These are phyloP conservation scores for Patella depressa DNA, from an alignment of 2,888 invertebrate species.

Conservation along the genomic window DNA sequence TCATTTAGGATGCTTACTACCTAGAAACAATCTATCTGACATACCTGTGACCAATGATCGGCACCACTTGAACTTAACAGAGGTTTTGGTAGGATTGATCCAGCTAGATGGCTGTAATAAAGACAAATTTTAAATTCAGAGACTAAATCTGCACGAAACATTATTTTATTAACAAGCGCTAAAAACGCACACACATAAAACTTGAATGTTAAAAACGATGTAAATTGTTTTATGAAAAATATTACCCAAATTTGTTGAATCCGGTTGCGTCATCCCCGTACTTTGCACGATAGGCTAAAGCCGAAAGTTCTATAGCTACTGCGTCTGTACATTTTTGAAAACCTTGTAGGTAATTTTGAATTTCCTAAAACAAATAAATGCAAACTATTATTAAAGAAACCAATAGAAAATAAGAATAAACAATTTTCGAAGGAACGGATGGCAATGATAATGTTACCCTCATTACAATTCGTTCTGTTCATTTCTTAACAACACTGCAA, in stretches of 20 bases:
- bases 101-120: neutral
- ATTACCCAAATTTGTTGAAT: constrained; percentile 46
- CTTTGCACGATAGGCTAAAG: constrained; percentile 50
- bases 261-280: constrained; percentile 44
- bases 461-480: too few species aligned
- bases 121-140: neutral
- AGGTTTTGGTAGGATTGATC: constrained; percentile 38
- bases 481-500: too few species aligned
- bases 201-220: too few species aligned
- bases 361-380: constrained; percentile 44
- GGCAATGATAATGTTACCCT: too few species aligned
- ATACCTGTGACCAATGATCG: constrained; percentile 48
- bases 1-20: too few species aligned
- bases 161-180: too few species aligned
- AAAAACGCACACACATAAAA: too few species aligned
- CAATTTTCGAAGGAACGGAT: too few species aligned
- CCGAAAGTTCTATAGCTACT: constrained; percentile 45
- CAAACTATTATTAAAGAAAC: too few species aligned
- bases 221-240: too few species aligned
- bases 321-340: constrained; percentile 52
- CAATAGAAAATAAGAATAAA: too few species aligned
- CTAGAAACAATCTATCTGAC: neutral
- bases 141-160: too few species aligned
- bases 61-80: constrained; percentile 33
- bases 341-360: constrained; percentile 61